phyloP scores from a whole-genome alignment of 2,888 invertebrate genomes.

The Tenthredo distinguenda region DNA sequence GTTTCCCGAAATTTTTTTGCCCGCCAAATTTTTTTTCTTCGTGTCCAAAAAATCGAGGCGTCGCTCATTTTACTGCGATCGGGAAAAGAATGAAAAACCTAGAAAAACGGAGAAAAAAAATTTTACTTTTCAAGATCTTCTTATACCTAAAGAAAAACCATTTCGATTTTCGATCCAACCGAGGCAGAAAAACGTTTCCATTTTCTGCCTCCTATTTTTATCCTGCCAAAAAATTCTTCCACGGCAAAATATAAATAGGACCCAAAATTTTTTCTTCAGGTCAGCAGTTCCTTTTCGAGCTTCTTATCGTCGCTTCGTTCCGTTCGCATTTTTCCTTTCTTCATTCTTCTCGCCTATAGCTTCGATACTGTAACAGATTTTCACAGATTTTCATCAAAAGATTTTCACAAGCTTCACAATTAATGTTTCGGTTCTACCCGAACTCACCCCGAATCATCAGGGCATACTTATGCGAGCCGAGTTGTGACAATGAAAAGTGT shows the following conservation, averaged over 20 bases:
- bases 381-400: not conserved
- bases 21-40: constrained; percentile 16
- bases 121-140: constrained; percentile 6
- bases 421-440: not conserved
- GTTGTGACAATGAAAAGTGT: not conserved
- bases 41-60: constrained; percentile 46
- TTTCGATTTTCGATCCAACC: not conserved
- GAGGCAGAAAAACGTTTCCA: constrained; percentile 10
- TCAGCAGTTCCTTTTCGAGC: not conserved
- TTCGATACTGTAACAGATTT: not conserved
- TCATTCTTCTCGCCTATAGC: not conserved
- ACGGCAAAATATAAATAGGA: not conserved
- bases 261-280: not conserved
- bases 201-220: constrained; percentile 33
- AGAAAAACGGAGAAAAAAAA: constrained; percentile 3
- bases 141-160: constrained; percentile 21
- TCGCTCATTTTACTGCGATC: constrained; percentile 42
- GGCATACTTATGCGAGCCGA: not conserved
- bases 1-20: not conserved
- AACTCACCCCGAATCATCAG: not conserved
- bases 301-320: not conserved
- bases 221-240: not conserved
- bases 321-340: not conserved
- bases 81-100: not conserved
- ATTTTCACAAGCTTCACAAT: not conserved